Conservation (phyloP, 35 echinoderm and acorn worm genomes). For the Chiridota heheva region DNA sequence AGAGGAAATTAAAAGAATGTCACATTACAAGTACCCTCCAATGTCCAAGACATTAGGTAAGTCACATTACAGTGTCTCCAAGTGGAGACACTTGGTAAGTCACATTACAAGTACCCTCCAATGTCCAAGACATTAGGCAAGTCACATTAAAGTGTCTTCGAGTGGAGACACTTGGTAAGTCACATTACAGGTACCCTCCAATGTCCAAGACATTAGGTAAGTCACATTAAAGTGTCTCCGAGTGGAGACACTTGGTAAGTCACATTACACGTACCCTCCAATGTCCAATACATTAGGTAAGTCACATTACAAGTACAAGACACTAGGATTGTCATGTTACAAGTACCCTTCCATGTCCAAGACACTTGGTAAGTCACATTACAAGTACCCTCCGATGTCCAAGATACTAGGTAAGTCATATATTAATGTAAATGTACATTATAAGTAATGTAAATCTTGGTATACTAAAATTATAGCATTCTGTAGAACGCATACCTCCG, state of each 20-base stretch:
- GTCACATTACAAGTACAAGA: background rate
- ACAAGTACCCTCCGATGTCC: constrained; percentile 70
- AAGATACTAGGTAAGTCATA: constrained; percentile 73
- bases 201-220: constrained; percentile 85
- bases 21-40: constrained; percentile 63
- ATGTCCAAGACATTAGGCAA: constrained; percentile 85
- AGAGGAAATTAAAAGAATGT: constrained; percentile 85
- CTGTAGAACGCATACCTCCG: too few relatives aligned
- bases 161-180: background rate
- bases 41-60: constrained; percentile 85
- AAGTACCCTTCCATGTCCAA: too few relatives aligned
- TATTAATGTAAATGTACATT: too few relatives aligned
- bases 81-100: background rate
- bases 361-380: background rate
- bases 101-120: constrained; percentile 63
- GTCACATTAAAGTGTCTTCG: too few relatives aligned
- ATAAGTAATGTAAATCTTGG: too few relatives aligned
- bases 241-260: background rate
- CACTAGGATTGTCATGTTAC: too few relatives aligned
- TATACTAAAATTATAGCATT: too few relatives aligned
- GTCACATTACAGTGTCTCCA: too few relatives aligned
- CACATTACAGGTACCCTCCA: constrained; percentile 62
- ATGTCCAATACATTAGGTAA: constrained; percentile 52
- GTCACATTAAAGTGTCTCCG: too few relatives aligned
- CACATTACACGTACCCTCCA: too few relatives aligned